These are phyloP conservation scores for Tiliqua scincoides DNA, from an alignment of 2,113 vertebrate species.

Conservation along the genomic window DNA sequence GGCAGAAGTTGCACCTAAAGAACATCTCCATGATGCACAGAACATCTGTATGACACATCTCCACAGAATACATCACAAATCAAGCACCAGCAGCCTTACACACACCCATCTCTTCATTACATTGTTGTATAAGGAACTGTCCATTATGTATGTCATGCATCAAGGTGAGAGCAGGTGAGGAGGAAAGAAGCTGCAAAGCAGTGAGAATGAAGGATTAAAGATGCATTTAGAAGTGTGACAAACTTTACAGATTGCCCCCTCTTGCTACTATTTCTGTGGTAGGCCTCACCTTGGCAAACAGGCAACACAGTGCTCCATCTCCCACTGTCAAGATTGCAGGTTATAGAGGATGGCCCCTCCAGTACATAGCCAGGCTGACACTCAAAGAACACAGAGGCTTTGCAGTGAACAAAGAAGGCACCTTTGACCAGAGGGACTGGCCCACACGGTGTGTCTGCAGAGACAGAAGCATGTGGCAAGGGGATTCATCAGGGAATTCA, in stretches of 20 bases:
- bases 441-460: conserved; percentile 75
- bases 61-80: not conserved
- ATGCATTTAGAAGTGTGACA: not conserved
- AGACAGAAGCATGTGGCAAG: conserved; percentile 8
- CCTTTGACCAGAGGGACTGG: conserved; percentile 69
- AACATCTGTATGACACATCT: too few relatives aligned
- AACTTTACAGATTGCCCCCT: not conserved
- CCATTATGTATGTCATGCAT: not conserved
- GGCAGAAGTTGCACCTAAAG: not conserved
- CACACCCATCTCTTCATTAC: not conserved
- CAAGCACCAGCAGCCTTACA: not conserved
- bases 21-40: not conserved
- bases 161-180: not conserved
- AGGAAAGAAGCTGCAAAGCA: not conserved
- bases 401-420: conserved; percentile 76
- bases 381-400: conserved; percentile 70
- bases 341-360: conserved; percentile 71
- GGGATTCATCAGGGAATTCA: not conserved
- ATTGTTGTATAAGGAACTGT: not conserved
- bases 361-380: conserved; percentile 75
- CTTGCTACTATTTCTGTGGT: not conserved
- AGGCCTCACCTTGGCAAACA: conserved; percentile 72
- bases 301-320: conserved; percentile 75
- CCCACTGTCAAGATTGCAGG: conserved; percentile 70
- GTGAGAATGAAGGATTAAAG: not conserved